Percentiles rank a stretch among this genome's conserved stretches.
phyloP scores from a whole-genome alignment of 2,888 invertebrate genomes.

The Himalopsyche anomala region DNA sequence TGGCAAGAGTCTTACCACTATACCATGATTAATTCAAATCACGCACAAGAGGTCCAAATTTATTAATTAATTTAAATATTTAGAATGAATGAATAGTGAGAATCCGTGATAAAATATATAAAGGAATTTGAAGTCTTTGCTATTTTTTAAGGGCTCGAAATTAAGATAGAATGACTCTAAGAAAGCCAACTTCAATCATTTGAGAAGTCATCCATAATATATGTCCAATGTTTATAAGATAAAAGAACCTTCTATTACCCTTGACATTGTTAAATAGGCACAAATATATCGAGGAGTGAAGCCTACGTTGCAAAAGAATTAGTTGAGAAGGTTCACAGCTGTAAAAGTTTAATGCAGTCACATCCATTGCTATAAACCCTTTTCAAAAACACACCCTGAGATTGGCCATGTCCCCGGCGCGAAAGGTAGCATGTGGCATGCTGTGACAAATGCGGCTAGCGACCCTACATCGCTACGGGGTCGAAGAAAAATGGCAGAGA shows the following conservation, averaged over 20 bases:
- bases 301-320: slow-evolving; percentile 28
- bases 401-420: slow-evolving; percentile 16
- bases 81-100: no score
- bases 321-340: slow-evolving; percentile 46
- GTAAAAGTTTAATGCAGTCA: slow-evolving; percentile 51
- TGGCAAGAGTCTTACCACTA: no score
- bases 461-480: slow-evolving; percentile 41
- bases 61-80: no score
- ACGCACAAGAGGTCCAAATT: no score
- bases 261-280: slow-evolving; percentile 32
- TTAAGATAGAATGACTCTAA: no score
- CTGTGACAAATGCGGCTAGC: slow-evolving; percentile 46
- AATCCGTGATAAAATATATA: no score
- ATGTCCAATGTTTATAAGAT: no score
- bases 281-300: slow-evolving; percentile 37
- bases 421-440: slow-evolving; percentile 46
- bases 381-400: slow-evolving; percentile 41
- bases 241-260: neutral
- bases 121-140: no score
- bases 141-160: no score
- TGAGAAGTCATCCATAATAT: no score
- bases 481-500: slow-evolving; percentile 47
- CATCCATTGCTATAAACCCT: slow-evolving; percentile 50
- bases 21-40: no score
- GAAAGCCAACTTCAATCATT: no score